Evolutionary conservation across 2,888 invertebrate species (phyloP), one percentile per base, ranked within the genome.

Genomic region (Sarcophaga subvicina): DNA sequence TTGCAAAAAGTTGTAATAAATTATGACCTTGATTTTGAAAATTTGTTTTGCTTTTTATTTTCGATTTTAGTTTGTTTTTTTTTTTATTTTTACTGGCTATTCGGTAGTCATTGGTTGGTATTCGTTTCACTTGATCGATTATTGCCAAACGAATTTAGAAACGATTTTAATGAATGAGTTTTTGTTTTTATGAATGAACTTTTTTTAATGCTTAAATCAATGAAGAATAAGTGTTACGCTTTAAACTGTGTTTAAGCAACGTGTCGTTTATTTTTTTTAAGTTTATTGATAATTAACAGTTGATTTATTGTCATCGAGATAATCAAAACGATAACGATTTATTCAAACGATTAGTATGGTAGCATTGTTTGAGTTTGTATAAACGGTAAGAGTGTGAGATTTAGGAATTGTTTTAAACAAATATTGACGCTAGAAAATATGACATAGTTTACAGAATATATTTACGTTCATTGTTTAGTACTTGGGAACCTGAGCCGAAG

Each of bases 1-100:
- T 76, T 37, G 70, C 70, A 22, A 14, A 82, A 37, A 71, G 37
- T 71, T 82, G 81, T 76, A 71, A 76, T 45, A 49, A 64, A 45
- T 22, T 11, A 45, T 66, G 70, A 71, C 76, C 82, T 82, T 77
- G 77, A 82, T 77, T 82, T 82, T 71, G 59, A 82, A 66, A 54
- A 27, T 73, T 66, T 62, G 22, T 66, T 49, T 63, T 12, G 70
- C 60, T 70, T 79, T 20, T 6, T 60, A 4, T 17, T 54, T 54
- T 54, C 5, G 12, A 14, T 54, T 54, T 12, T 54, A 17, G 5
- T 25, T n/a, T 69, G 12, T 12, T n/a, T 25, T 12, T 12, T 49
- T 75, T 27, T n/a, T 14, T 64, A 5, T 25, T 66, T 64, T 66
- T n/a, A 3, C 0, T 20, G 11, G 14, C 5, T 66, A 20, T 25